These are phyloP conservation scores for human (Homo sapiens) DNA, from an alignment of 2,113 vertebrate species.

Conservation along the genomic window DNA sequence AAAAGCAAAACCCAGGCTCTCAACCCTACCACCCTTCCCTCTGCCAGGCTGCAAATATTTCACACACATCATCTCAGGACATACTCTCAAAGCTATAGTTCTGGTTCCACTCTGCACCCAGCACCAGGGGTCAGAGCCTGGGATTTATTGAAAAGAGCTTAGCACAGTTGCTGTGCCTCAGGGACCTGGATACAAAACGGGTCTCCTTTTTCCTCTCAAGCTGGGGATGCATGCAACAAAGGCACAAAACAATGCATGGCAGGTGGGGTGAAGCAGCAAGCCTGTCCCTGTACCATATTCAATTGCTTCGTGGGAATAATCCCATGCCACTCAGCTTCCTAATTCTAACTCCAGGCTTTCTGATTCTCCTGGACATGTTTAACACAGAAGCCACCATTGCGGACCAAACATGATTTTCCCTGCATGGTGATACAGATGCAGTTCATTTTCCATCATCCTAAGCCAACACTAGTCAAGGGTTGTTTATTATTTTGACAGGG, in stretches of 20 bases:
- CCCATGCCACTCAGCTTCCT: not conserved
- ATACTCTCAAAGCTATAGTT: slow-evolving; percentile 39
- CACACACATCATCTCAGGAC: not conserved
- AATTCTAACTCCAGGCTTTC: slow-evolving; percentile 62
- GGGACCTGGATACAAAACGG: not conserved
- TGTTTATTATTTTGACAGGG: slow-evolving; percentile 41
- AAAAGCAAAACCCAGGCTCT: not conserved
- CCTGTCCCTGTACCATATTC: not conserved
- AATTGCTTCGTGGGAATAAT: slow-evolving; percentile 69
- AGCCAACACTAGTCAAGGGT: slow-evolving; percentile 56
- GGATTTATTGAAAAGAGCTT: slow-evolving; percentile 17
- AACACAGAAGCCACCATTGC: slow-evolving; percentile 72
- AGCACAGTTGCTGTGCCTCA: not conserved
- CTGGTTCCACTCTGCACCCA: not conserved
- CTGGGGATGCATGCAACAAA: not conserved
- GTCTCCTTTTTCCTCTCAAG: not conserved
- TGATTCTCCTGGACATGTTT: slow-evolving; percentile 55
- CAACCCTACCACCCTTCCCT: not conserved
- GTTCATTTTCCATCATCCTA: slow-evolving; percentile 68
- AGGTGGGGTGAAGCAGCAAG: not conserved
- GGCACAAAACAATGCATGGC: not conserved
- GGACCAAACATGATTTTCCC: slow-evolving; percentile 66
- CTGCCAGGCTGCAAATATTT: not conserved
- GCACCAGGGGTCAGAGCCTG: fast-evolving
- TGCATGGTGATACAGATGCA: slow-evolving; percentile 60